Evolutionary conservation across 2,797 vertebrate species (phyloP).

Genomic region (Rhinatrema bivittatum): DNA sequence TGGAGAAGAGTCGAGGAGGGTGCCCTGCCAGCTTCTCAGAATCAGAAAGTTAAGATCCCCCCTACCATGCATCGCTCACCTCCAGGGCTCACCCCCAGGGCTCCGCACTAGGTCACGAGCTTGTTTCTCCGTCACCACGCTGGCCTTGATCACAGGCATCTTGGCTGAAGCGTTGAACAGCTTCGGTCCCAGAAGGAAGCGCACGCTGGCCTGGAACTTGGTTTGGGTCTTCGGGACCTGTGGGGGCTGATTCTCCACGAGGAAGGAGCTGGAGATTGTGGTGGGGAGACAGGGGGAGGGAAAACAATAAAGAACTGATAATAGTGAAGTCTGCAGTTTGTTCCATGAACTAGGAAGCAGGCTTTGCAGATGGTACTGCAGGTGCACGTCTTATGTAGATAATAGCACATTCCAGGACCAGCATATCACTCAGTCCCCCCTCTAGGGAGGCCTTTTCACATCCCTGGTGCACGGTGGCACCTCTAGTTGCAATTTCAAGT

Average conservation of each 20-base stretch:
- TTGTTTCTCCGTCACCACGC: constrained; percentile 88
- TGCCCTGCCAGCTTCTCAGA: too few relatives aligned
- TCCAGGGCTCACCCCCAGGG: constrained; percentile 1
- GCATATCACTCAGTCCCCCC: too few relatives aligned
- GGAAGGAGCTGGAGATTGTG: constrained; percentile 70
- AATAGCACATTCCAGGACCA: neutral
- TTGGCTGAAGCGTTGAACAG: constrained; percentile 65
- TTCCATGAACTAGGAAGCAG: too few relatives aligned
- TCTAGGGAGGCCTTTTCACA: too few relatives aligned
- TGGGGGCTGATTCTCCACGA: constrained; percentile 90
- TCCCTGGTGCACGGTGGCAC: too few relatives aligned
- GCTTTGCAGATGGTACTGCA: too few relatives aligned
- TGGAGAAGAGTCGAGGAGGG: too few relatives aligned
- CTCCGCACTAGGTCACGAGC: constrained; percentile 68
- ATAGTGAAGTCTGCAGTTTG: too few relatives aligned
- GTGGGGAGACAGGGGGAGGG: neutral
- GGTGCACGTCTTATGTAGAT: too few relatives aligned
- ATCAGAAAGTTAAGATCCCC: too few relatives aligned
- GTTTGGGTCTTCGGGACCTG: constrained; percentile 98
- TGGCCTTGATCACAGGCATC: constrained; percentile 72
- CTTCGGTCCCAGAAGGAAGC: constrained; percentile 80
- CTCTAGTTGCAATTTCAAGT: too few relatives aligned
- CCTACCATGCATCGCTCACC: neutral
- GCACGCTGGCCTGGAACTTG: constrained; percentile 85
- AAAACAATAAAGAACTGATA: neutral